A percentile compares a stretch with the other conserved stretches of the same genome.
phyloP scores from a whole-genome alignment of 2,797 vertebrate species.

The Urocyon cinereoargenteus region DNA sequence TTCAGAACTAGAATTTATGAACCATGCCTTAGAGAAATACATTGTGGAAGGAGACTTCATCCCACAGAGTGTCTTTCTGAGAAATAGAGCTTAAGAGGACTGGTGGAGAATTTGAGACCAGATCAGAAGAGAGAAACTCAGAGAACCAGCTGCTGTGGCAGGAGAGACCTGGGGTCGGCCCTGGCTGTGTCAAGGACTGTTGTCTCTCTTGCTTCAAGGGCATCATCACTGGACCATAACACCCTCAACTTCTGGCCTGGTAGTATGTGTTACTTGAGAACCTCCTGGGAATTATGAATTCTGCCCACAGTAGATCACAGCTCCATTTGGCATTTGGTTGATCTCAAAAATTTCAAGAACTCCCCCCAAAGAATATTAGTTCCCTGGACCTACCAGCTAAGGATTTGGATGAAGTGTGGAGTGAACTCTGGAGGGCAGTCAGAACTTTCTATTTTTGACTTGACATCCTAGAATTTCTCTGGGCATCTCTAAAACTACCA shows the following conservation, averaged over 20 bases:
- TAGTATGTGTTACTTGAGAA: neutral
- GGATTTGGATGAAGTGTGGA: neutral
- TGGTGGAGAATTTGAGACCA: neutral
- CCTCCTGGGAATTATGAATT: neutral
- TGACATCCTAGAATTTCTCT: neutral
- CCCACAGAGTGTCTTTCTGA: neutral
- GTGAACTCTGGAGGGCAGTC: neutral
- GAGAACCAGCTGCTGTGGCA: neutral
- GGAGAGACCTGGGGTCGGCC: neutral
- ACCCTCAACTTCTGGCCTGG: neutral
- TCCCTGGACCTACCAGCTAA: neutral
- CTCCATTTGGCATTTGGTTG: neutral
- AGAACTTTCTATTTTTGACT: neutral
- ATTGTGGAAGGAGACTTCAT: neutral
- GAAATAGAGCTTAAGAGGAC: neutral
- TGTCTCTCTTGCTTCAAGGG: neutral
- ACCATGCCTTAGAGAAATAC: neutral
- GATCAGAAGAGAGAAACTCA: neutral
- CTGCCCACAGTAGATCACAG: neutral
- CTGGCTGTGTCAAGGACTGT: neutral
- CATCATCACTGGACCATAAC: neutral
- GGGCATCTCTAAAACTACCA: neutral
- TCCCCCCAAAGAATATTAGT: neutral
- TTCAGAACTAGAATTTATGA: neutral
- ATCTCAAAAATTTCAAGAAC: conserved; percentile 35